Percentiles rank a stretch among this genome's conserved stretches.
Evolutionary conservation across 2,113 vertebrate species (phyloP).

Genomic region (Phyllostomus discolor): DNA sequence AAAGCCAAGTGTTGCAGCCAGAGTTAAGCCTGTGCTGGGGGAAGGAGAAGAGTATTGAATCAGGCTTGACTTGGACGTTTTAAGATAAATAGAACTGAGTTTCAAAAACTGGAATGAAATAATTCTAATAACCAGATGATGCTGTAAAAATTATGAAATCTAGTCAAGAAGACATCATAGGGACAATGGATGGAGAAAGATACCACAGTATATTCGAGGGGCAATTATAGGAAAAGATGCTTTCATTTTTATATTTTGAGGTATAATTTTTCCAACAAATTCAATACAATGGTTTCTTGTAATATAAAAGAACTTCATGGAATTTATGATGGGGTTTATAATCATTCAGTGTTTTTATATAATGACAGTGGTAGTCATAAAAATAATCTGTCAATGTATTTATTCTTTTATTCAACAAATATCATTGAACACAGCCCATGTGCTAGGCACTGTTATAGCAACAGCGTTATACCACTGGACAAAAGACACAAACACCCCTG

Average conservation of each 20-base stretch:
- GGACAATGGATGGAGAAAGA: not conserved
- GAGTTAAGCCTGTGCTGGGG: not conserved
- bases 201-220: not conserved
- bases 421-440: not conserved
- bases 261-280: not conserved
- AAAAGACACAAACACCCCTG: not conserved
- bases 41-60: not conserved
- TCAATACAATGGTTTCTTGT: not conserved
- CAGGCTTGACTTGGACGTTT: not conserved
- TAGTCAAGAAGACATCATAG: not conserved
- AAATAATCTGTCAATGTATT: not conserved
- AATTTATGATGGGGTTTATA: not conserved
- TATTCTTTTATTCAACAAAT: not conserved
- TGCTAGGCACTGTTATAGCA: not conserved
- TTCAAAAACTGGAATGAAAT: not conserved
- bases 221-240: not conserved
- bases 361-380: not conserved
- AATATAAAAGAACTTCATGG: not conserved
- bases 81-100: not conserved
- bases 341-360: not conserved
- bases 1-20: not conserved
- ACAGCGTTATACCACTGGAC: not conserved
- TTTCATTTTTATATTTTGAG: not conserved
- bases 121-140: not conserved
- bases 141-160: not conserved